phyloP scores from a whole-genome alignment of 2,888 invertebrate genomes.

The Hypena proboscidalis region DNA sequence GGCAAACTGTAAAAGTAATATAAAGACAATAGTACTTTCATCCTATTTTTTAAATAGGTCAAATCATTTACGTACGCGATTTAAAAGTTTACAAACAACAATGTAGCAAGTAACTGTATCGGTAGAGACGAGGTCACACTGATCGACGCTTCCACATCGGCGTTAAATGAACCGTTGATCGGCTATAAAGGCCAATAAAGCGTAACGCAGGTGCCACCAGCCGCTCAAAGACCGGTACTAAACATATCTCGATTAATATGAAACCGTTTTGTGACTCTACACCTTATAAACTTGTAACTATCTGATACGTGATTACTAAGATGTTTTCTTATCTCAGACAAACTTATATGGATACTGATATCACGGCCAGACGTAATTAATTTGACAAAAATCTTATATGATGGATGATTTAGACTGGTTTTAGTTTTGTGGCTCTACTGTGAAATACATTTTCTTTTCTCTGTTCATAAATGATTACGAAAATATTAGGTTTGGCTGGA shows the following conservation, averaged over 20 bases:
- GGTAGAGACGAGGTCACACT: constrained; percentile 20
- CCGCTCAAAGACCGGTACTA: constrained; percentile 29
- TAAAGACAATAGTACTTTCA: no score
- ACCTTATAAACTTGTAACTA: constrained; percentile 23
- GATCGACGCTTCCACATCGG: constrained; percentile 23
- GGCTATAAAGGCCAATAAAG: constrained; percentile 57
- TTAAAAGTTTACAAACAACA: neutral
- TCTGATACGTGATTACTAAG: constrained; percentile 17
- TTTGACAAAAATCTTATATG: no score
- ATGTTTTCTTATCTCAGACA: constrained; percentile 8
- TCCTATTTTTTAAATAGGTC: no score
- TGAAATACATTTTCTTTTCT: no score
- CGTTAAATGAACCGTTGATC: constrained; percentile 53
- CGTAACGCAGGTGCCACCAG: constrained; percentile 59
- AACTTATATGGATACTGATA: no score
- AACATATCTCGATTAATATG: constrained; percentile 29
- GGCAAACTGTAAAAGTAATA: no score
- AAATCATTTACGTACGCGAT: no score
- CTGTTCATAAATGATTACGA: no score
- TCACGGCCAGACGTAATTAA: no score
- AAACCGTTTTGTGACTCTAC: constrained; percentile 23
- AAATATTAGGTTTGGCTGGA: no score
- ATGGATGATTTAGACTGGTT: no score
- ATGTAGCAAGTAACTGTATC: constrained; percentile 16
- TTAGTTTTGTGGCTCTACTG: no score